phyloP scores from a whole-genome alignment of 2,888 invertebrate genomes.

The Saturnia japonica region DNA sequence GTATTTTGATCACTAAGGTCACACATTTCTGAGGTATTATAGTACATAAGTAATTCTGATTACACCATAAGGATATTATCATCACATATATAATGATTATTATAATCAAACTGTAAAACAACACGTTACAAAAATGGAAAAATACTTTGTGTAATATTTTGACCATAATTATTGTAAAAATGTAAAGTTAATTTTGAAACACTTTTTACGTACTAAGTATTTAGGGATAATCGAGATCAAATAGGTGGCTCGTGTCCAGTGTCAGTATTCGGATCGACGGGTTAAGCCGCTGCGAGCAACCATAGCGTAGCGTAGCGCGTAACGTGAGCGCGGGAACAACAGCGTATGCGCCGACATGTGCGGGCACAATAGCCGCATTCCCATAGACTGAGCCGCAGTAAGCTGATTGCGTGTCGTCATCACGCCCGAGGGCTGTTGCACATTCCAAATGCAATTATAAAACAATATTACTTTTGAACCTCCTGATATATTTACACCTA shows the following conservation, averaged over 20 bases:
- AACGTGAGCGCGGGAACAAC: slow-evolving; percentile 37
- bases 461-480: slow-evolving; percentile 22
- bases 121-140: no score
- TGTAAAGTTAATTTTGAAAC: neutral
- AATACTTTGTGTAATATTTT: no score
- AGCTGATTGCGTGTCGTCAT: slow-evolving; percentile 82
- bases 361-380: slow-evolving; percentile 80
- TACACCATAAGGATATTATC: neutral
- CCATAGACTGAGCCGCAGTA: slow-evolving; percentile 78
- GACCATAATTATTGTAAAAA: neutral
- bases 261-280: slow-evolving; percentile 34
- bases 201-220: neutral
- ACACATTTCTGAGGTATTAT: no score
- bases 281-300: slow-evolving; percentile 43
- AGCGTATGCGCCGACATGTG: slow-evolving; percentile 78
- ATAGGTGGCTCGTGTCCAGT: slow-evolving; percentile 19
- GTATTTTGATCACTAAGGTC: no score
- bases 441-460: slow-evolving; percentile 43
- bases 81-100: no score
- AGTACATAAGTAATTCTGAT: no score
- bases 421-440: slow-evolving; percentile 46
- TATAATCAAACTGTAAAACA: no score
- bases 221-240: slow-evolving; percentile 18
- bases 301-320: slow-evolving; percentile 19
- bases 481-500: neutral